phyloP scores from a whole-genome alignment of 1,140 invertebrate genomes.

The Ceratina calcarata region DNA sequence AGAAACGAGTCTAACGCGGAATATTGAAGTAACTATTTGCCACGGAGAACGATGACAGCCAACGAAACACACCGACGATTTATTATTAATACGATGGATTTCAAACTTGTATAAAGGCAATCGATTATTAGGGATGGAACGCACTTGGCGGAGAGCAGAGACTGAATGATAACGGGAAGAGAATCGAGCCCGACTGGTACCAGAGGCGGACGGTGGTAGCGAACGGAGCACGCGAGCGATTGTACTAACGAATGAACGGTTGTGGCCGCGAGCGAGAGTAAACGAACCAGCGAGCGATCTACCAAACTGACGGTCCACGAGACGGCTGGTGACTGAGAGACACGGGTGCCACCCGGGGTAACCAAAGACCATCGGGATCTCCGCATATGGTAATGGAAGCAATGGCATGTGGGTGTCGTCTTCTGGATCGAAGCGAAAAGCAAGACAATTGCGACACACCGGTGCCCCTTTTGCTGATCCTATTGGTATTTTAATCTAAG shows the following conservation, averaged over 20 bases:
- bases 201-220: background rate
- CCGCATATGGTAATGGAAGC: slow-evolving; percentile 76
- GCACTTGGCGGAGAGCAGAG: too few relatives aligned
- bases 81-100: too few relatives aligned
- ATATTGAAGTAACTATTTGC: background rate
- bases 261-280: slow-evolving; percentile 17
- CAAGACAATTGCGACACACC: slow-evolving; percentile 51
- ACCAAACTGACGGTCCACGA: slow-evolving; percentile 65
- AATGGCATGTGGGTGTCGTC: slow-evolving; percentile 73
- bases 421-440: slow-evolving; percentile 57
- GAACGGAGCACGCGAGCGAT: slow-evolving; percentile 24
- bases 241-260: slow-evolving; percentile 23
- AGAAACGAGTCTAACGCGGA: background rate
- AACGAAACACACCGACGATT: background rate
- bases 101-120: too few relatives aligned
- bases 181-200: background rate
- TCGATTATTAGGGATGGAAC: background rate
- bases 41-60: background rate
- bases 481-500: background rate
- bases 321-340: slow-evolving; percentile 68
- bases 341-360: slow-evolving; percentile 62
- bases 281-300: slow-evolving; percentile 27
- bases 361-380: slow-evolving; percentile 67
- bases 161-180: background rate
- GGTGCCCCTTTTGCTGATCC: background rate